Percentiles rank a stretch among this genome's conserved stretches.
These are phyloP conservation scores for Ypsolopha scabrella DNA, from an alignment of 2,888 invertebrate genomes.

Conservation along the genomic window DNA sequence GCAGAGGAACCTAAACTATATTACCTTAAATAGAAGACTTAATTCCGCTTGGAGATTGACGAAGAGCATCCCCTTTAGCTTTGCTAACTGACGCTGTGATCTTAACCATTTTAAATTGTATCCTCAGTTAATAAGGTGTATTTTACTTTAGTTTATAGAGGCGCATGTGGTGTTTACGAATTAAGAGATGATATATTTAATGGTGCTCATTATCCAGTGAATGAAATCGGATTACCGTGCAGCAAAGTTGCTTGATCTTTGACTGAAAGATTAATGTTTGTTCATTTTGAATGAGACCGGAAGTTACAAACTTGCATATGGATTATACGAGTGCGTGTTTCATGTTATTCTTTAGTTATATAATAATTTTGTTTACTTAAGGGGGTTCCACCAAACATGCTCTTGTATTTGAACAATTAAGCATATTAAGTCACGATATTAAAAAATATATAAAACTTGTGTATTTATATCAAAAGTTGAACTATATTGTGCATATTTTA, in stretches of 20 bases:
- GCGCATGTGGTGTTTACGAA: constrained; percentile 14
- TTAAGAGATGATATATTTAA: constrained; percentile 29
- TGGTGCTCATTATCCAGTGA: constrained; percentile 56
- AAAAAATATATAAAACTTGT: too few species aligned
- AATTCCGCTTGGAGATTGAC: constrained; percentile 22
- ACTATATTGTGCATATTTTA: too few species aligned
- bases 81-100: not conserved
- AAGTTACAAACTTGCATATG: too few species aligned
- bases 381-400: too few species aligned
- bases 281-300: constrained; percentile 10
- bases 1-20: constrained; percentile 31
- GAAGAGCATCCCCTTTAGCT: constrained; percentile 14
- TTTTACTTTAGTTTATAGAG: constrained; percentile 10
- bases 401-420: too few species aligned
- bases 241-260: constrained; percentile 45
- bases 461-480: too few species aligned
- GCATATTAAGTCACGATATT: too few species aligned
- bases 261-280: constrained; percentile 35
- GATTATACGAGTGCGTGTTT: too few species aligned
- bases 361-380: too few species aligned
- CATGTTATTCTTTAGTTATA: too few species aligned
- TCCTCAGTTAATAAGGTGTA: not conserved
- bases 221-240: constrained; percentile 55
- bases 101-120: too few species aligned
- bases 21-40: constrained; percentile 17